phyloP scores from a whole-genome alignment of 1,140 invertebrate genomes.

The Palaemon carinicauda region DNA sequence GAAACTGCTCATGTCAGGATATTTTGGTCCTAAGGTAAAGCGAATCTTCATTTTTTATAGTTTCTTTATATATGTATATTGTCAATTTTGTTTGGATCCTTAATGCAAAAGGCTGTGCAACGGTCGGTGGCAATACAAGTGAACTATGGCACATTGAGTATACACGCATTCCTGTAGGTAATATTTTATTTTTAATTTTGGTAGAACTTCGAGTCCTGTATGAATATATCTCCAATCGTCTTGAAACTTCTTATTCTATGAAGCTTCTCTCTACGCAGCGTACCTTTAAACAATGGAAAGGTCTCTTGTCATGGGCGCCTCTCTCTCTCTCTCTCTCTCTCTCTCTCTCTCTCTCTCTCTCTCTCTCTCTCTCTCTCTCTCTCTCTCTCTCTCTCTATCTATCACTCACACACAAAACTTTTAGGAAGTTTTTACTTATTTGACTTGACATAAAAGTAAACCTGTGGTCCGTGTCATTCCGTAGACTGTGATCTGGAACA shows the following conservation, averaged over 20 bases:
- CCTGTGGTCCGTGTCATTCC: background rate
- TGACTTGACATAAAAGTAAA: background rate
- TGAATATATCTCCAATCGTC: no score
- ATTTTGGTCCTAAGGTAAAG: no score
- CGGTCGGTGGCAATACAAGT: no score
- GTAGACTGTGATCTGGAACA: background rate
- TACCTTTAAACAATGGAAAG: background rate
- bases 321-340: slow-evolving; percentile 17
- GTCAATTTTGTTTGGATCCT: background rate
- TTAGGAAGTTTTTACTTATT: background rate
- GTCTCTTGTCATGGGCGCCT: background rate
- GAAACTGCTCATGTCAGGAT: no score
- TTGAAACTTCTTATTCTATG: no score
- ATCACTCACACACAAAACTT: background rate
- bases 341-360: slow-evolving; percentile 31
- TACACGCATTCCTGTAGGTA: no score
- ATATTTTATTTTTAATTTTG: no score
- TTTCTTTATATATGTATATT: background rate
- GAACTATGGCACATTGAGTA: no score
- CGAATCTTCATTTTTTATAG: no score
- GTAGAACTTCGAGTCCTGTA: no score
- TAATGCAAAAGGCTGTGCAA: no score
- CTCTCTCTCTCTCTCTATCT: slow-evolving; percentile 3
- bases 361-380: background rate
- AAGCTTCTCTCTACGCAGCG: background rate